Base-by-base conservation (phyloP, 2,797 vertebrate species). In the Alauda arvensis region DNA sequence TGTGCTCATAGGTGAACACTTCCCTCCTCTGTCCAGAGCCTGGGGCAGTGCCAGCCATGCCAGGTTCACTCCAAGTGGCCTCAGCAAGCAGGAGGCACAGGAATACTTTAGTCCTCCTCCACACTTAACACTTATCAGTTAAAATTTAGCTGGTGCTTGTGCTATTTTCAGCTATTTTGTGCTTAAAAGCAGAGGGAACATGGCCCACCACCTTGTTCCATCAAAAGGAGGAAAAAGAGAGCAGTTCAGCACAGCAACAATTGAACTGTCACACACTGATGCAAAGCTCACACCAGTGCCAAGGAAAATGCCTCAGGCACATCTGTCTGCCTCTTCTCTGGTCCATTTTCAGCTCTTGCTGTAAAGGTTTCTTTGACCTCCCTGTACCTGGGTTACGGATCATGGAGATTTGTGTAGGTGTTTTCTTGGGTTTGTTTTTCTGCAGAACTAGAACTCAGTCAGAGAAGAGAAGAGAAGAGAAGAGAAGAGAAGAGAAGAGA, bases 371-470 rank as follows among this genome's bases (percentile, higher is more conserved):
- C 67, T 81, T 60, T 55, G 55, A 89, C 85, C 65, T 90, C 77
- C 60, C 75, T 66, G 61, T 26, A 51, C 80, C 51, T 28, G 17
- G 83, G 63, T 78, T 91, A 90, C n/a, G 93, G 82, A 92, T 79
- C 53, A 28, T 13, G 19, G 56, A 79, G 56, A 70, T 79, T 70
- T 70, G 79, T 81, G 83, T 70, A 51, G 39, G 53, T 68, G 80
- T 81, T 87, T 66, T 46, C 87, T 83, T 56, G 77, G 29, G 20
- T 60, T 81, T 91, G 74, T 69, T 77, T 57, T 70, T 83, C 61
- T 89, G 66, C 81, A 77, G 75, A 84, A 52, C 82, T 10, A 62
- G n/a, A 77, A 75, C 59, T 57, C 86, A 69, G 72, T 53, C 62
- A 88, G 68, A 39, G 45, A 60, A 70, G 39, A 51, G 57, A 65